Conservation (phyloP, 2,113 vertebrate genomes). For the Neotoma lepida region DNA sequence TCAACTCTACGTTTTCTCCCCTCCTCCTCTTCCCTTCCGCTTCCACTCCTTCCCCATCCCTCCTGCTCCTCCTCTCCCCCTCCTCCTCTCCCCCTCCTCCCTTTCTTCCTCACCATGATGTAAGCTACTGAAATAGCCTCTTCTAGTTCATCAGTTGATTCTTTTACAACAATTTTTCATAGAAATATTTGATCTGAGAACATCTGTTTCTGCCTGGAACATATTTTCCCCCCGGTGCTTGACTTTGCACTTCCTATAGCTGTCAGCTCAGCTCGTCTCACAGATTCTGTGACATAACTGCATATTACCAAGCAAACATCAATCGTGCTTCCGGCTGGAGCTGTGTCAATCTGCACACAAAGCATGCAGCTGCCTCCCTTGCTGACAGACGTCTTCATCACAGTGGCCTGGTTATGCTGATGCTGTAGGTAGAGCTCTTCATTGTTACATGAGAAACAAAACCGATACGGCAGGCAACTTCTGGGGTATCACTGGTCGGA, state of each 20-base stretch:
- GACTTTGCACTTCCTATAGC: slow-evolving; percentile 55
- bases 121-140: not conserved
- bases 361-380: not conserved
- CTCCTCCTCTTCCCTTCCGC: accelerated
- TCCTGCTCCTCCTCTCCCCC: accelerated
- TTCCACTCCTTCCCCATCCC: not conserved
- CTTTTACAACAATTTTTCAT: not conserved
- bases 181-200: slow-evolving; percentile 67
- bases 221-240: not conserved
- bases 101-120: not conserved
- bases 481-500: not conserved
- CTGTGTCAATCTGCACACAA: not conserved
- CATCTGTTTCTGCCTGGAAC: slow-evolving; percentile 63
- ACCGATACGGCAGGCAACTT: not conserved
- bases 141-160: slow-evolving; percentile 49
- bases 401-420: not conserved
- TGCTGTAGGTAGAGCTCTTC: not conserved
- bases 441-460: not conserved
- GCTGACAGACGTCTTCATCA: not conserved
- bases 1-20: not conserved
- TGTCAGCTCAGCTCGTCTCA: slow-evolving; percentile 39
- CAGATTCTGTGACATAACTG: slow-evolving; percentile 38
- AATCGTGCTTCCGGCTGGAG: not conserved
- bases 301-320: not conserved
- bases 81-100: not conserved